Conservation (phyloP, 2,888 invertebrate genomes). For the Apoderus coryli region DNA sequence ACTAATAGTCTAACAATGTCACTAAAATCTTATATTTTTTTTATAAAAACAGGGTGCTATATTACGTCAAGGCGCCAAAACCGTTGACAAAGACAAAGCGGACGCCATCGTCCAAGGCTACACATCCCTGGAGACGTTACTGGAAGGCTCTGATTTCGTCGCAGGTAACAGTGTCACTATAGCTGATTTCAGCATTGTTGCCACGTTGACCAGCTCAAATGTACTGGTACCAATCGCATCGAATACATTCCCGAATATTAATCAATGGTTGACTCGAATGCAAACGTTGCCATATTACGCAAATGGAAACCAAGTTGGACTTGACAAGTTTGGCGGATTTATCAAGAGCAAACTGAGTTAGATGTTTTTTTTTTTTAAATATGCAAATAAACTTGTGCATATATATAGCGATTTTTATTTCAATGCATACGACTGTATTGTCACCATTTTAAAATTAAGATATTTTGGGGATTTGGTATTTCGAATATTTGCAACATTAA, state of each 20-base stretch:
- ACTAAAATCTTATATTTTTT: no score
- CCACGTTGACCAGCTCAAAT: conserved; percentile 23
- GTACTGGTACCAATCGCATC: conserved; percentile 30
- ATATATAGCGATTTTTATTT: no score
- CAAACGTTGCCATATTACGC: conserved; percentile 15
- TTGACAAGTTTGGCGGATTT: no score
- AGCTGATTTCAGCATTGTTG: conserved; percentile 33
- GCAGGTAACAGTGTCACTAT: conserved; percentile 29
- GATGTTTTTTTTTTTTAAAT: no score
- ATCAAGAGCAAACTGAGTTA: no score
- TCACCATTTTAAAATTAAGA: no score
- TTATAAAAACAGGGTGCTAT: conserved; percentile 15
- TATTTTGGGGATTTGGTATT: no score
- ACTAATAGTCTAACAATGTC: no score
- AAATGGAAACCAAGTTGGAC: conserved; percentile 15
- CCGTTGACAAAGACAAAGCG: conserved; percentile 20
- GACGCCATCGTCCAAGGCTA: conserved; percentile 26
- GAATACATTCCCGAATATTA: conserved; percentile 27
- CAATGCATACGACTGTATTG: no score
- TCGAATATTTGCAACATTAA: no score
- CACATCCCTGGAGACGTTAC: conserved; percentile 30
- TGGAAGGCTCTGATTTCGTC: conserved; percentile 27
- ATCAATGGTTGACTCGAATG: conserved; percentile 15
- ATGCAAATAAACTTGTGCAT: no score
- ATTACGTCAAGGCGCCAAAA: conserved; percentile 23